Conservation (phyloP, 2,888 invertebrate genomes). For the Brenthis ino region DNA sequence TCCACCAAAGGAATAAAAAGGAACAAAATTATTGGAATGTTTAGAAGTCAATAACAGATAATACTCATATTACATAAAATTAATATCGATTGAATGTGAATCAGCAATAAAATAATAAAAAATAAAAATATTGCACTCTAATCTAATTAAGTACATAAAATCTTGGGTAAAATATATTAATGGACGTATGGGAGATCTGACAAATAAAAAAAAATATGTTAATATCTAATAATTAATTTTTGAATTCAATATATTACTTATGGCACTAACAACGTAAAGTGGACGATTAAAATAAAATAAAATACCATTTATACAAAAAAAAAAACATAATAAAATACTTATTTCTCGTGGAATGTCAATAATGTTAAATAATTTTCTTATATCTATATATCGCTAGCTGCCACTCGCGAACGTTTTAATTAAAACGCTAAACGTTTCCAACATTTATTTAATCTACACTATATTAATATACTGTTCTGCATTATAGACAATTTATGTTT, state of each 20-base stretch:
- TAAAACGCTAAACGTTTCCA: constrained; percentile 34
- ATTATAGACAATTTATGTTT: neutral
- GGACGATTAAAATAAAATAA: constrained; percentile 38
- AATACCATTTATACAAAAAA: constrained; percentile 36
- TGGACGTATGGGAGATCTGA: constrained; percentile 61
- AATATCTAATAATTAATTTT: constrained; percentile 25
- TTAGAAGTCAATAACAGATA: constrained; percentile 31
- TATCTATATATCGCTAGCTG: constrained; percentile 38
- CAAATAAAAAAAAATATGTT: constrained; percentile 33
- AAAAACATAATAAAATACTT: constrained; percentile 31
- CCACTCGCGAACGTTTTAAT: constrained; percentile 20
- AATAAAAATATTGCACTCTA: constrained; percentile 43
- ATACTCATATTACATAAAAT: constrained; percentile 39
- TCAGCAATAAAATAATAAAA: constrained; percentile 33
- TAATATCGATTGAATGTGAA: constrained; percentile 28
- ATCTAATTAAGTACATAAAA: constrained; percentile 44
- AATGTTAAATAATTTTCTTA: constrained; percentile 42
- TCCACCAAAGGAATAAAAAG: constrained; percentile 54
- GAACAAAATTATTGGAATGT: constrained; percentile 33
- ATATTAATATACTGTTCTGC: constrained; percentile 19
- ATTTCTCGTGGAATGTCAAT: constrained; percentile 49
- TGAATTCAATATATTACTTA: constrained; percentile 51
- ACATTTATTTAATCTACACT: constrained; percentile 29
- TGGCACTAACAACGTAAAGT: constrained; percentile 66
- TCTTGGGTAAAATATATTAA: constrained; percentile 41